Evolutionary conservation across 2,113 vertebrate genomes (phyloP).

Genomic region (Cyanoderma ruficeps): DNA sequence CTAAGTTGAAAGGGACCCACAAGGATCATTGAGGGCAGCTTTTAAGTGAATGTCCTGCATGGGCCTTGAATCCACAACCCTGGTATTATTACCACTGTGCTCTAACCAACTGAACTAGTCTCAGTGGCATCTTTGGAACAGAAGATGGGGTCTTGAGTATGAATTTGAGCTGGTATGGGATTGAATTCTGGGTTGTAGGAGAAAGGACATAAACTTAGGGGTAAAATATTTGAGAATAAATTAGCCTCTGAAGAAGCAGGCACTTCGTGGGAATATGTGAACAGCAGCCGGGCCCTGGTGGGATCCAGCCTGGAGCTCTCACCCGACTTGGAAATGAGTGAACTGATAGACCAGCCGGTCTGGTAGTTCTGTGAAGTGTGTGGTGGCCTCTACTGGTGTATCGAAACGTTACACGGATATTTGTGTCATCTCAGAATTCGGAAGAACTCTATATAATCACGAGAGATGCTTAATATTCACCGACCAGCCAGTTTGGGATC

Average conservation of each 20-base stretch:
- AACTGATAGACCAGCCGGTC: background rate
- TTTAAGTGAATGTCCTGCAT: background rate
- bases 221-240: background rate
- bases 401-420: background rate
- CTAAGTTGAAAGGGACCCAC: too few species aligned
- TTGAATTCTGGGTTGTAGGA: background rate
- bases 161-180: background rate
- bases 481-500: background rate
- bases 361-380: slow-evolving; percentile 62
- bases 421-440: background rate
- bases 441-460: background rate
- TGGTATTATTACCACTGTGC: too few species aligned
- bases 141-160: background rate
- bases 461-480: background rate
- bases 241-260: background rate
- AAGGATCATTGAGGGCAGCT: background rate
- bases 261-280: background rate
- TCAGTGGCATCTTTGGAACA: background rate
- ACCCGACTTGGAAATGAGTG: accelerated
- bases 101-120: background rate
- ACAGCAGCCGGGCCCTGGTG: background rate
- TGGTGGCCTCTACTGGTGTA: slow-evolving; percentile 73
- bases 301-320: accelerated
- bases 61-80: background rate
- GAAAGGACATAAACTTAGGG: background rate